Conservation (phyloP, 2,797 vertebrate genomes). For the Coccyzus lansbergi region DNA sequence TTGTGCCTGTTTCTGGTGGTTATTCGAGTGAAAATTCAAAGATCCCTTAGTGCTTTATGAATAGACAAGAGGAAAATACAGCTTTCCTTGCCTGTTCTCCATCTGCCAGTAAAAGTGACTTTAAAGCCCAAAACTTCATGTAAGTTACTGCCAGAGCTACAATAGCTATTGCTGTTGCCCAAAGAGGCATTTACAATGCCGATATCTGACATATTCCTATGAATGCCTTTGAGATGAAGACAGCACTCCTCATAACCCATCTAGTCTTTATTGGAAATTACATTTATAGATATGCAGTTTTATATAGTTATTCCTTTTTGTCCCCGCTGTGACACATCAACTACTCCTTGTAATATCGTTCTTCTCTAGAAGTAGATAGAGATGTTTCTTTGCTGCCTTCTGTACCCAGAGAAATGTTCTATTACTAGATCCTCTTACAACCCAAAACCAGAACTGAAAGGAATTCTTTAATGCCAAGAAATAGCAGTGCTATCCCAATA, state of each 20-base stretch:
- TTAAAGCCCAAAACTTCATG: neutral
- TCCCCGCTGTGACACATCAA: neutral
- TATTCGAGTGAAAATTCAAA: slow-evolving; percentile 29
- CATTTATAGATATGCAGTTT: slow-evolving; percentile 24
- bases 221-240: slow-evolving; percentile 14
- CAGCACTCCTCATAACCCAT: neutral
- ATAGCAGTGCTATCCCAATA: neutral
- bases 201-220: slow-evolving; percentile 1
- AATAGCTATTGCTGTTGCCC: neutral
- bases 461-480: neutral
- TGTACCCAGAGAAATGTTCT: neutral
- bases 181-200: neutral
- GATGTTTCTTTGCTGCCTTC: neutral
- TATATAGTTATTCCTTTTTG: neutral
- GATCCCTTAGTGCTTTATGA: neutral
- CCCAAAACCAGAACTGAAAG: neutral
- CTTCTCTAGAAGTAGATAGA: neutral
- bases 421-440: neutral
- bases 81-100: neutral
- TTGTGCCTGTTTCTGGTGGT: neutral
- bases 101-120: slow-evolving; percentile 1
- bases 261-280: slow-evolving; percentile 17
- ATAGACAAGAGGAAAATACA: neutral
- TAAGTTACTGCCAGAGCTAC: neutral
- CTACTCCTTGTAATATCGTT: neutral